phyloP scores from a whole-genome alignment of 1,140 invertebrate species.

The Philopotamus ludificatus region DNA sequence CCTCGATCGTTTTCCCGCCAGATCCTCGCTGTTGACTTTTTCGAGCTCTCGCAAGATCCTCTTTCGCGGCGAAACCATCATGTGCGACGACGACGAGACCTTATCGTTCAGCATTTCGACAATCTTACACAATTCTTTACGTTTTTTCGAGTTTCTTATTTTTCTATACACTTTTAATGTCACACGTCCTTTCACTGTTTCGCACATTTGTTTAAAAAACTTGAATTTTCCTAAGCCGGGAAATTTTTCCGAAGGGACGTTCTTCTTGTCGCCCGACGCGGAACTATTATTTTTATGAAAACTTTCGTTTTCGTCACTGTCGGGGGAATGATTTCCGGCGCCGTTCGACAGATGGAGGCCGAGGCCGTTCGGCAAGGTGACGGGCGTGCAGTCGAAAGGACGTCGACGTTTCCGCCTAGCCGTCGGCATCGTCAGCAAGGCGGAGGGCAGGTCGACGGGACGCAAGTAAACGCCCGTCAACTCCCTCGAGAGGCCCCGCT shows the following conservation, averaged over 20 bases:
- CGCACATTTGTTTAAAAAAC: conserved; percentile 53
- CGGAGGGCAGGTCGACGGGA: conserved; percentile 55
- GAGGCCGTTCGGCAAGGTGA: conserved; percentile 43
- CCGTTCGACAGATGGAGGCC: conserved; percentile 44
- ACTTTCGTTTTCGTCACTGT: conserved; percentile 48
- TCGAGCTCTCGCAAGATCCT: conserved; percentile 72
- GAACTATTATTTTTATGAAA: conserved; percentile 39
- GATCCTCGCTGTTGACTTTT: conserved; percentile 68
- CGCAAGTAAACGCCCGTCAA: conserved; percentile 72
- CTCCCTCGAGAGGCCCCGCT: conserved; percentile 68
- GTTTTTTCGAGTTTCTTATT: conserved; percentile 46
- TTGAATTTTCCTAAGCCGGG: conserved; percentile 53
- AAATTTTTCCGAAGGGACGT: conserved; percentile 47
- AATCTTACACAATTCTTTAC: conserved; percentile 49
- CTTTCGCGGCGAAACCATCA: conserved; percentile 69
- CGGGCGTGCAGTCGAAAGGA: conserved; percentile 54
- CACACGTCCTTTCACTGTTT: conserved; percentile 54
- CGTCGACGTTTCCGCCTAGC: conserved; percentile 60
- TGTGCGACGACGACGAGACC: conserved; percentile 50
- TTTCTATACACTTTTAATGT: conserved; percentile 55
- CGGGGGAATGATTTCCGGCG: conserved; percentile 41
- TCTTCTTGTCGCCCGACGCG: conserved; percentile 40
- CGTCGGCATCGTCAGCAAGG: conserved; percentile 45
- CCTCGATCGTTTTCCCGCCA: conserved; percentile 52
- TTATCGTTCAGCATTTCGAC: conserved; percentile 55